Percentiles rank a stretch among this genome's conserved stretches.
phyloP scores from a whole-genome alignment of 2,888 invertebrate genomes.

The Eristalinus sepulchralis region DNA sequence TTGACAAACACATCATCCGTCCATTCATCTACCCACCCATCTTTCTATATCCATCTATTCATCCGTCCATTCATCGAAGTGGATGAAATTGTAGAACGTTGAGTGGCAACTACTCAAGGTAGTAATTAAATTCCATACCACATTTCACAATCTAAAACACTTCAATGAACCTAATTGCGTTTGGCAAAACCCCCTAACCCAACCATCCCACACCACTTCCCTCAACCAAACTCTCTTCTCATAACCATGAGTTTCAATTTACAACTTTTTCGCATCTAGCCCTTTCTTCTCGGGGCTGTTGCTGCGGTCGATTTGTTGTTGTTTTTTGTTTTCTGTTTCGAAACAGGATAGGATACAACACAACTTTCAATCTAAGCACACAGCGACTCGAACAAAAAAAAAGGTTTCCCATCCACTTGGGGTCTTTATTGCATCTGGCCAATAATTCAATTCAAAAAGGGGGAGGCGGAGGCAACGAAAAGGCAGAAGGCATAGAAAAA shows the following conservation, averaged over 20 bases:
- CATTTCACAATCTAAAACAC: conserved; percentile 41
- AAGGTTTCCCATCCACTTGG: conserved; percentile 48
- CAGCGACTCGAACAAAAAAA: neutral
- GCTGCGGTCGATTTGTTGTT: neutral
- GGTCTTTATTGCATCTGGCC: conserved; percentile 60
- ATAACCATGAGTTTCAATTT: conserved; percentile 53
- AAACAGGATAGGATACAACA: conserved; percentile 13
- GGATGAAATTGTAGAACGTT: neutral
- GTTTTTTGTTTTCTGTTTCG: conserved; percentile 2
- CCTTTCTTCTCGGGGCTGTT: conserved; percentile 1
- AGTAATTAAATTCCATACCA: conserved; percentile 43
- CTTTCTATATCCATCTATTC: neutral
- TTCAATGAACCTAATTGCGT: conserved; percentile 48
- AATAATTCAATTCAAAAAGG: conserved; percentile 67
- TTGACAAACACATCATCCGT: neutral
- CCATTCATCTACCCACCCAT: neutral
- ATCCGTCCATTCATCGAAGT: neutral
- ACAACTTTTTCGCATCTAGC: conserved; percentile 32
- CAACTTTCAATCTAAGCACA: conserved; percentile 51
- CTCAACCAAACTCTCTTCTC: conserved; percentile 7
- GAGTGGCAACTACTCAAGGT: conserved; percentile 9
- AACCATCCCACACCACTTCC: neutral
- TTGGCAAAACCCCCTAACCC: neutral
- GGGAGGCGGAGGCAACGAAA: conserved; percentile 6
- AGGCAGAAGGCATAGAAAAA: neutral